Conservation (phyloP, 92 coral and sea anemone genomes). For the Metridium senile region DNA sequence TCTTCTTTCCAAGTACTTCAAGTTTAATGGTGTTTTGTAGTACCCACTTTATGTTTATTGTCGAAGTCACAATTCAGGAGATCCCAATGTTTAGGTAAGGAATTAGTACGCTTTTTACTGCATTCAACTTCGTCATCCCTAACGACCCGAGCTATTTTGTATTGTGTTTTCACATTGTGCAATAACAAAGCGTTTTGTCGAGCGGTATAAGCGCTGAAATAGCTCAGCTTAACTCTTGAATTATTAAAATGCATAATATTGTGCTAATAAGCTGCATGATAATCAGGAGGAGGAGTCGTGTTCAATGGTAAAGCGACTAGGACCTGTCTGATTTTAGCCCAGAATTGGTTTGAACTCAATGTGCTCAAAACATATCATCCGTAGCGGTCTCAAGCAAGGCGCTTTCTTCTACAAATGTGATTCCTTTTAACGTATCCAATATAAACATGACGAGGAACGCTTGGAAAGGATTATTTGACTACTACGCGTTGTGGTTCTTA, state of each 20-base stretch:
- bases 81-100: background rate
- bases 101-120: background rate
- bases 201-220: slow-evolving; percentile 4
- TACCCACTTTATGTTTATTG: background rate
- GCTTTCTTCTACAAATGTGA: background rate
- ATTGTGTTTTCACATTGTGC: slow-evolving; percentile 4
- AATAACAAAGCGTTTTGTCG: slow-evolving; percentile 1
- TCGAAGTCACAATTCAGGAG: background rate
- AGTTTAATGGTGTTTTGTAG: background rate
- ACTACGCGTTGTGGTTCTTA: background rate
- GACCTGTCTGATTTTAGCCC: background rate
- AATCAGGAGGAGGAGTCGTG: slow-evolving; percentile 26
- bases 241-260: slow-evolving; percentile 16
- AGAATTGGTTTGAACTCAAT: background rate
- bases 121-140: background rate
- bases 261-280: slow-evolving; percentile 25
- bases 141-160: background rate
- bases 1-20: background rate
- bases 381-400: background rate
- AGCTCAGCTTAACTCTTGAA: slow-evolving; percentile 1
- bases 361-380: background rate
- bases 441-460: background rate
- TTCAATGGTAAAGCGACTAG: background rate
- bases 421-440: background rate
- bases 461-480: background rate